Base-by-base conservation (phyloP, 2,888 invertebrate genomes). In the Drosophila histrio region DNA sequence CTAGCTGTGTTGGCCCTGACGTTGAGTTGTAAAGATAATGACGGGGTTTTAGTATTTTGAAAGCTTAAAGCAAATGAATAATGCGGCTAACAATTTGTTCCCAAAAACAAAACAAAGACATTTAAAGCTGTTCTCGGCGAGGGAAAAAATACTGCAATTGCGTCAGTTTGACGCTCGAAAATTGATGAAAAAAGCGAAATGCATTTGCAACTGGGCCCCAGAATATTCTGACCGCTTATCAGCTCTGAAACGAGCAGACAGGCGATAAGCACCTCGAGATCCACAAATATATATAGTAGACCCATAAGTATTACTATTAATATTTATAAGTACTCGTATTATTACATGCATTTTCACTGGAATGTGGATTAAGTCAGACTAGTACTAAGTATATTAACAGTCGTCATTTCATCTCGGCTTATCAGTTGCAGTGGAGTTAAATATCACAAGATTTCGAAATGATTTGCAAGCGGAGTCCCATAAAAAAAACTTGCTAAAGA, bases 1-100 rank as follows among this genome's bases (percentile, higher is more conserved):
- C 22, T 13, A 24, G 32, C 41, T 49, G 22, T 39, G 17, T 1
- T 38, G 53, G 19, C 66, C 59, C 49, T 72, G 70, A 66, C 30
- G 36, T 43, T 19, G 11, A 6, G 50, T 7, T 46, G 57, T 38
- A 38, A 53, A 67, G 38, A 36, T 68, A 36, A 28, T 39, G 30
- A 50, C 7, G 28, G 28, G 17, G 4, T 13, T 41, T 43, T 19
- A 39, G 32, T 15, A 9, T 2, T 26, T 46, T 19, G 9, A 46
- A 64, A 26, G 38, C 52, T 17, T 21, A 58, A 58, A 28, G 6
- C 32, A 58, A 34, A 54, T 39, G 17, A 50, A 34, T 24, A 44
- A 19, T 32, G 46, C 46, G 57, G 13, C 17, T 24, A 57, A 30
- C n/a, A 24, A 43, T 32, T 54, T 17, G 17, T 24, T 36, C 17